Conservation (phyloP, 2,797 vertebrate species). For the Esox lucius region DNA sequence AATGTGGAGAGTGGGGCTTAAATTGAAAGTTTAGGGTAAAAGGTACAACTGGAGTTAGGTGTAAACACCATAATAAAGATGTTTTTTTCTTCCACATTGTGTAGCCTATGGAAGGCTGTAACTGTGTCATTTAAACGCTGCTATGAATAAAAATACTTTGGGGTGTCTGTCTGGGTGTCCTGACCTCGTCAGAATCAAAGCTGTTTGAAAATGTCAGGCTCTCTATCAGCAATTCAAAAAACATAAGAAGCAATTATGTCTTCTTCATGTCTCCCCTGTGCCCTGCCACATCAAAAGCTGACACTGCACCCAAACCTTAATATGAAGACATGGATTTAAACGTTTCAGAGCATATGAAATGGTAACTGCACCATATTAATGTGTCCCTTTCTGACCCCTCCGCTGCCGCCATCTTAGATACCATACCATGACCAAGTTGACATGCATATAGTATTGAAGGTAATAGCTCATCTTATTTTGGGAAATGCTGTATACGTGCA, state of each 20-base stretch:
- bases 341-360: constrained; percentile 80
- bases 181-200: constrained; percentile 70
- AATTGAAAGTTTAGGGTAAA: too few species aligned
- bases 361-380: constrained; percentile 79
- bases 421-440: constrained; percentile 68
- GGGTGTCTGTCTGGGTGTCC: constrained; percentile 54
- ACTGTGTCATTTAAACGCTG: constrained; percentile 69
- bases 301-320: constrained; percentile 79
- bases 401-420: constrained; percentile 60
- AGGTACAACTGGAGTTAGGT: too few species aligned
- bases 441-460: too few species aligned
- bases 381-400: constrained; percentile 61
- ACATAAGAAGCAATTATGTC: constrained; percentile 78
- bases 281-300: constrained; percentile 76
- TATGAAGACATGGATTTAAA: constrained; percentile 73
- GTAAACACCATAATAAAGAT: constrained; percentile 23
- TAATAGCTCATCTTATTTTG: too few species aligned
- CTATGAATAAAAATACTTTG: constrained; percentile 33
- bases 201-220: constrained; percentile 82
- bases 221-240: constrained; percentile 85
- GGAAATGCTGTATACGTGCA: too few species aligned
- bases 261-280: constrained; percentile 79
- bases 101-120: constrained; percentile 26
- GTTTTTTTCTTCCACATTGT: constrained; percentile 2
- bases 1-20: too few species aligned